Percentiles rank a stretch among this genome's conserved stretches.
Conservation (phyloP, 1,140 invertebrate genomes). For the Coelopa frigida region DNA sequence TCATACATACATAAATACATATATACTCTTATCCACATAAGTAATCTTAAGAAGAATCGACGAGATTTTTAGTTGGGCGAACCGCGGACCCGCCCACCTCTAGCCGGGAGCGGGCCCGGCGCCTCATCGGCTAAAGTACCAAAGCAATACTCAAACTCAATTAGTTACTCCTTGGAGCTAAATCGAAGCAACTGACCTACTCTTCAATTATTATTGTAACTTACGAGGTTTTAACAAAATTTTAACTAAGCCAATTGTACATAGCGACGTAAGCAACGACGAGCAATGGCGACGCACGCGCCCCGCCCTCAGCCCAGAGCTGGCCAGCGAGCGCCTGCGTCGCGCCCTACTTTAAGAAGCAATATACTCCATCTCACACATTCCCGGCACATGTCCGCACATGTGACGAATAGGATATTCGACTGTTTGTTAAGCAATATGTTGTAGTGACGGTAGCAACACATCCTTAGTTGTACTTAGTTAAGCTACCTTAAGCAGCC, state of each 20-base stretch:
- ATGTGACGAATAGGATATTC: no score
- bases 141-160: constrained; percentile 41
- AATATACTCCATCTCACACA: no score
- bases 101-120: constrained; percentile 18
- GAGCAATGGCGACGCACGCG: neutral
- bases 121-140: constrained; percentile 43
- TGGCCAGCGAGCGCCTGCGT: no score
- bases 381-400: no score
- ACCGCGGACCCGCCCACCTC: constrained; percentile 14
- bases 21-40: constrained; percentile 35
- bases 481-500: no score
- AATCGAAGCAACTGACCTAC: no score
- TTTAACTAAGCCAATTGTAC: constrained; percentile 1
- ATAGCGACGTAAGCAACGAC: neutral
- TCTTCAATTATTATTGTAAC: constrained; percentile 9
- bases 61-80: constrained; percentile 22
- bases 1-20: constrained; percentile 23
- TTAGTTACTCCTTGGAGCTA: no score
- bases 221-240: constrained; percentile 3
- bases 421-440: no score
- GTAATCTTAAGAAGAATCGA: constrained; percentile 35
- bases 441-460: no score
- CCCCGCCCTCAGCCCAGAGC: neutral
- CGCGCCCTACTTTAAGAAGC: no score
- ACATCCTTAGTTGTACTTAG: no score